These are phyloP conservation scores for Elephantulus edwardii DNA, from an alignment of 2,113 vertebrate genomes.

Conservation along the genomic window DNA sequence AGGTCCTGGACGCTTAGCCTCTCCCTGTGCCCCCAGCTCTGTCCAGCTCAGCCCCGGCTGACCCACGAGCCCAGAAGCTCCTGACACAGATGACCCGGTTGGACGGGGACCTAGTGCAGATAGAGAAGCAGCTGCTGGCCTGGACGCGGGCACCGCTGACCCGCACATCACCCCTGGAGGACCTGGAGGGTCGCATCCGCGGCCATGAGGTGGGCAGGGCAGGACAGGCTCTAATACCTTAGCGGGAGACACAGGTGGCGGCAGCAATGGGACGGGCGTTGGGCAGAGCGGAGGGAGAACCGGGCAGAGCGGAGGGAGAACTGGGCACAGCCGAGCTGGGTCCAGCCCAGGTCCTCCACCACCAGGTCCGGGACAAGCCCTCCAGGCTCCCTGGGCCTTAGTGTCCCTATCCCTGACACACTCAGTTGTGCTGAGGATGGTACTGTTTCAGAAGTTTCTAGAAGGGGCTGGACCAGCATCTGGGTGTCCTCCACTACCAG, in stretches of 20 bases:
- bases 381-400: not conserved
- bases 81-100: conserved; percentile 66
- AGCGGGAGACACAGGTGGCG: not conserved
- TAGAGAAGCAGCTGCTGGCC: conserved; percentile 61
- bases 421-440: not conserved
- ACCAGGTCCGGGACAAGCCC: not conserved
- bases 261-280: no score
- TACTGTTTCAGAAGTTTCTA: not conserved
- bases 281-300: not conserved
- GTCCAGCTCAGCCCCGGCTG: not conserved
- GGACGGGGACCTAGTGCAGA: conserved; percentile 48
- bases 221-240: not conserved
- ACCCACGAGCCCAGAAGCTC: conserved; percentile 69
- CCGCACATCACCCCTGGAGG: not conserved
- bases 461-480: not conserved
- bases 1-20: not conserved
- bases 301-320: not conserved
- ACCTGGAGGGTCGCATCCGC: conserved; percentile 65
- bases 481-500: no score
- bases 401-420: not conserved
- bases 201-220: conserved; percentile 60
- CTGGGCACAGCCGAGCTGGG: not conserved
- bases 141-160: conserved; percentile 56
- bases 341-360: not conserved
- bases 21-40: conserved; percentile 20